phyloP scores from a whole-genome alignment of 2,888 invertebrate genomes.

The Selenia dentaria region DNA sequence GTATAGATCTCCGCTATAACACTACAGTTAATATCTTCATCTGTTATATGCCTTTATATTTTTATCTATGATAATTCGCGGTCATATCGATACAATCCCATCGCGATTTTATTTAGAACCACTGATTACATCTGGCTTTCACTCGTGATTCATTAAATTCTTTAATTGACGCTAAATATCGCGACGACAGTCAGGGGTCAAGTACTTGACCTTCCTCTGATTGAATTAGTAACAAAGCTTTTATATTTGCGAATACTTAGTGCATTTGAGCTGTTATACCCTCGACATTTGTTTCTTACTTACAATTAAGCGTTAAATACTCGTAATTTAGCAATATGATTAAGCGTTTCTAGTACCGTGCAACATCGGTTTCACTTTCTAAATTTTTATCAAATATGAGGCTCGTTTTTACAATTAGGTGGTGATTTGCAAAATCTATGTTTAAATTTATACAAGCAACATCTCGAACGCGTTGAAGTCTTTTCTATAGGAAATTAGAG shows the following conservation, averaged over 20 bases:
- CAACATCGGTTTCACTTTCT: slow-evolving; percentile 18
- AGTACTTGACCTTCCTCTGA: slow-evolving; percentile 63
- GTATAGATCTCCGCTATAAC: no score
- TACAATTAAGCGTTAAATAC: slow-evolving; percentile 5
- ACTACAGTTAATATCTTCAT: no score
- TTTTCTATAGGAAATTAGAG: slow-evolving; percentile 5
- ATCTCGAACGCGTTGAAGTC: slow-evolving; percentile 8
- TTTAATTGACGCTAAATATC: slow-evolving; percentile 74
- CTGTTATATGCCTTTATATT: no score
- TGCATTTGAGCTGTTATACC: slow-evolving; percentile 2
- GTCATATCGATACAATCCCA: slow-evolving; percentile 32
- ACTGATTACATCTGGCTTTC: slow-evolving; percentile 72
- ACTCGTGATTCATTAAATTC: slow-evolving; percentile 72
- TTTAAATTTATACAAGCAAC: neutral
- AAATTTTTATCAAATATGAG: slow-evolving; percentile 10
- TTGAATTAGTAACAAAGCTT: slow-evolving; percentile 63
- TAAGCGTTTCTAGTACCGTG: slow-evolving; percentile 8
- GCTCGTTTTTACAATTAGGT: neutral
- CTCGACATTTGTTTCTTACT: slow-evolving; percentile 8
- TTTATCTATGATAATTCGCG: slow-evolving; percentile 15
- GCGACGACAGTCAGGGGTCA: slow-evolving; percentile 58
- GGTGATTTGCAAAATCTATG: neutral
- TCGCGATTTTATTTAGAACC: slow-evolving; percentile 51
- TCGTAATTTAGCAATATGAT: slow-evolving; percentile 8
- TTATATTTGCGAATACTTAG: slow-evolving; percentile 34